Evolutionary conservation across 1,140 invertebrate species (phyloP).

Genomic region (Maconellicoccus hirsutus): DNA sequence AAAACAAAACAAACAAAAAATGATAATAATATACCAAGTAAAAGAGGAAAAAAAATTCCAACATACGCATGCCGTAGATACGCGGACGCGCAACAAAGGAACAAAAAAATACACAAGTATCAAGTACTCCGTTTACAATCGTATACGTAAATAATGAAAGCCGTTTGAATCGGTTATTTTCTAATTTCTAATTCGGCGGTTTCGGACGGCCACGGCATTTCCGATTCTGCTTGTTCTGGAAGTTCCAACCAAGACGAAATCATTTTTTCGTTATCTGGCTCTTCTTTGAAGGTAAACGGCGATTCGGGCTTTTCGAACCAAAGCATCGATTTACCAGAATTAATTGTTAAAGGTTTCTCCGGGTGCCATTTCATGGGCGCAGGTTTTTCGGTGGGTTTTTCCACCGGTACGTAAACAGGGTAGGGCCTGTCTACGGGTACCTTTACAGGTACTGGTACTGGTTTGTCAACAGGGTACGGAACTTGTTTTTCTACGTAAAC

Average conservation of each 20-base stretch:
- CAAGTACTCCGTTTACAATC: no score
- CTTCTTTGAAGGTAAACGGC: neutral
- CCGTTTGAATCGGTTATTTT: neutral
- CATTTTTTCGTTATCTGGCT: neutral
- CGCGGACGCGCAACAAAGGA: no score
- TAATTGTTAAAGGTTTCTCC: neutral
- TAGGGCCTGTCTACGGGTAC: slow-evolving; percentile 20
- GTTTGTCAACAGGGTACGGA: slow-evolving; percentile 39
- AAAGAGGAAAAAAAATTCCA: no score
- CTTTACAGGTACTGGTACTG: slow-evolving; percentile 16
- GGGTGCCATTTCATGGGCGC: slow-evolving; percentile 2
- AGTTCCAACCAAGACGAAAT: neutral
- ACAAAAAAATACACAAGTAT: no score
- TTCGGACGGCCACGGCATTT: neutral
- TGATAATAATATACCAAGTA: no score
- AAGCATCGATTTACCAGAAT: neutral
- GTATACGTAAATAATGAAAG: no score
- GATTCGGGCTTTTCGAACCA: slow-evolving; percentile 2
- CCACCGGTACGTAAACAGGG: slow-evolving; percentile 9
- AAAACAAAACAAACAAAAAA: no score
- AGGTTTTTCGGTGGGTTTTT: slow-evolving; percentile 19
- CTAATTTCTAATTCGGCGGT: neutral
- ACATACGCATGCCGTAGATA: no score
- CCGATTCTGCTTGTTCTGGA: neutral
- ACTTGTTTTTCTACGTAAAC: slow-evolving; percentile 51